Evolutionary conservation across 1,140 invertebrate genomes (phyloP), one percentile per base, ranked within the genome.

Genomic region (Lasaia peninsularis): DNA sequence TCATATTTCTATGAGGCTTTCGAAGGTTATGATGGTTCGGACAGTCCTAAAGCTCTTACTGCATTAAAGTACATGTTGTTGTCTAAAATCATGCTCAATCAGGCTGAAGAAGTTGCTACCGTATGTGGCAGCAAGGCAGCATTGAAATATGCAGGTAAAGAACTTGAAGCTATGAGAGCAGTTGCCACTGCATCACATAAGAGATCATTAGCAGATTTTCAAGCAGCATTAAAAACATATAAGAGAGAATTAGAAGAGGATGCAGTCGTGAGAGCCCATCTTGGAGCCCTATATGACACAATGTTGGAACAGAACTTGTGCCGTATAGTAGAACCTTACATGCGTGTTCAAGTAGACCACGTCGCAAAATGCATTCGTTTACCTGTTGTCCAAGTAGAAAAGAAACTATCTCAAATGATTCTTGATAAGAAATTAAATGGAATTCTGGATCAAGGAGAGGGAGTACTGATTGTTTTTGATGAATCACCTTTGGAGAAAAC

Each of bases 1-100:
- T 99, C 98, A 34, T 99, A 99, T 83, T 99, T 99, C 83, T 99
- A 99, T 90, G 99, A 99, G 92, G 98, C 98, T 33, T 99, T 99
- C 90, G 99, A 99, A 92, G 98, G 98, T 62, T 99, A 98, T 89
- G 98, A 99, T 86, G 98, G 97, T 67, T 95, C 98, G 12, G 97
- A 99, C 75, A 94, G 92, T 74, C 93, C 94, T 10, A 98, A 97
- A 87, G 98, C 98, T 8, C 86, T 99, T 2, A 96, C 94, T 35
- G 96, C 97, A 16, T 90, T 99, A 1, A 99, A 99, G 82, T 99
- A 99, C 86, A 99, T 99, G 98, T 92, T 99, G 58, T 84, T 99
- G 49, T 98, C 97, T 49, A 99, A 99, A 92, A 99, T 99, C 62
- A 99, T 99, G 97, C 89, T 99, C 11, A 97, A 97, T 68, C 93